Percentiles rank a stretch among this genome's conserved stretches.
These are phyloP conservation scores for Drosophila maculinotata DNA, from an alignment of 2,888 invertebrate genomes.

Conservation along the genomic window DNA sequence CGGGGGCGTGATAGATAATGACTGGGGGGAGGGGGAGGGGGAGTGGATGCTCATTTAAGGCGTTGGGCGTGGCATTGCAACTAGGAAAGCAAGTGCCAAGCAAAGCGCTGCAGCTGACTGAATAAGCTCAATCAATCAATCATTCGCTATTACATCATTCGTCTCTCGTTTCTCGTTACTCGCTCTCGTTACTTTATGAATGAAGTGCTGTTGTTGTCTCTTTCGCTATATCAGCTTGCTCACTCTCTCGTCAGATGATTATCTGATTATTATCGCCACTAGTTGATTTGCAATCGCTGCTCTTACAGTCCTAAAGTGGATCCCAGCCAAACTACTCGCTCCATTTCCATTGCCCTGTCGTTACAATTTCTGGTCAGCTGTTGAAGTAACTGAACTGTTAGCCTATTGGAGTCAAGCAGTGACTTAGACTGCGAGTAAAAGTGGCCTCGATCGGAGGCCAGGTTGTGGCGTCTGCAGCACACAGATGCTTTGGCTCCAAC, in stretches of 20 bases:
- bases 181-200: too few relatives aligned
- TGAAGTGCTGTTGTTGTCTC: too few relatives aligned
- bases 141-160: conserved; percentile 22
- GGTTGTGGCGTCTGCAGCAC: conserved; percentile 6
- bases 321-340: too few relatives aligned
- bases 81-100: conserved; percentile 24
- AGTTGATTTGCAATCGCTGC: too few relatives aligned
- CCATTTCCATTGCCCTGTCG: too few relatives aligned
- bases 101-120: conserved; percentile 27
- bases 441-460: background rate
- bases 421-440: background rate
- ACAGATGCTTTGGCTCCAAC: conserved; percentile 53
- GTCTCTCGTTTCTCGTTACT: conserved; percentile 6
- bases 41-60: conserved; percentile 19
- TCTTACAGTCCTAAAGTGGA: too few relatives aligned
- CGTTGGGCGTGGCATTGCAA: conserved; percentile 40
- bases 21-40: background rate
- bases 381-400: background rate
- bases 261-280: too few relatives aligned
- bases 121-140: conserved; percentile 49
- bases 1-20: background rate
- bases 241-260: too few relatives aligned
- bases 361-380: background rate
- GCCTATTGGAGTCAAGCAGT: background rate
- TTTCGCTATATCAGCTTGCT: too few relatives aligned